phyloP scores from a whole-genome alignment of 2,888 invertebrate species.

The Rapana venosa region DNA sequence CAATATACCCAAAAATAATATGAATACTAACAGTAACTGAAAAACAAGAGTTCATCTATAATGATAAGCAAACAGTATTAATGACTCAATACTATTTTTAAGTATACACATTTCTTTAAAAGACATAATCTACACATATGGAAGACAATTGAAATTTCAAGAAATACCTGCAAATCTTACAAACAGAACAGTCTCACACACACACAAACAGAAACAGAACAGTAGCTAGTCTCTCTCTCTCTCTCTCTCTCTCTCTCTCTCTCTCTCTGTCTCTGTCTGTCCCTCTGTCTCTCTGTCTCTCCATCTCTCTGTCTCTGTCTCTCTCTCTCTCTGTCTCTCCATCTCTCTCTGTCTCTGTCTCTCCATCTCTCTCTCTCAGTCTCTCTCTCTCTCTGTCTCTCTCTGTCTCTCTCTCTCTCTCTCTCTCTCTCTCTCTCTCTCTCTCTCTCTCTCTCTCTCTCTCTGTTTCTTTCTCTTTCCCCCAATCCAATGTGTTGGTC shows the following conservation, averaged over 20 bases:
- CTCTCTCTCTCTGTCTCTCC: not conserved
- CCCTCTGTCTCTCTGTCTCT: not conserved
- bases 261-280: not conserved
- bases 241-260: not conserved
- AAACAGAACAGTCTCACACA: no score
- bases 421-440: not conserved
- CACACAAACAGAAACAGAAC: not conserved
- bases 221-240: not conserved
- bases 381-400: not conserved
- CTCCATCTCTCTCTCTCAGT: not conserved
- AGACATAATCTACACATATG: no score
- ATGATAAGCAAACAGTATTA: no score
- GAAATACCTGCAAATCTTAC: no score
- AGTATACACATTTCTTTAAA: no score
- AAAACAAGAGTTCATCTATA: no score
- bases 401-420: slow-evolving; percentile 28
- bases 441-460: slow-evolving; percentile 20
- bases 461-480: not conserved
- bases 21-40: no score
- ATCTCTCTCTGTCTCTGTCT: not conserved
- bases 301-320: not conserved
- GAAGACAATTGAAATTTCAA: no score
- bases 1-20: no score
- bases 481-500: not conserved
- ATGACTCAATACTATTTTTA: no score